phyloP scores from a whole-genome alignment of 2,113 vertebrate genomes.

The Xiphorhynchus elegans region DNA sequence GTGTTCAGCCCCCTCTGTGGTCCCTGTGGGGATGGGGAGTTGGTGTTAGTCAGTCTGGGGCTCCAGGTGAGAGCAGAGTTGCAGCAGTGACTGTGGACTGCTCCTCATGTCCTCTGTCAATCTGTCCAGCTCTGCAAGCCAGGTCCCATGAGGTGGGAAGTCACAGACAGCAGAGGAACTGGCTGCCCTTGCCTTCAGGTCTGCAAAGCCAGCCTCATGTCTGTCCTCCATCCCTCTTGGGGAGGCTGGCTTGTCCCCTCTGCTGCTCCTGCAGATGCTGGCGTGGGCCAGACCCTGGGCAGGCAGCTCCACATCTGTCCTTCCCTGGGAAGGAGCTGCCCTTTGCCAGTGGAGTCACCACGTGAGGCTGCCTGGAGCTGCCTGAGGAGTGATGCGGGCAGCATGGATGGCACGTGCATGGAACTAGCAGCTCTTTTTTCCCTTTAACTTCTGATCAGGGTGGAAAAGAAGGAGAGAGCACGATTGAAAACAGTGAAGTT shows the following conservation, averaged over 20 bases:
- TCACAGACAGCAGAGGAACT: neutral
- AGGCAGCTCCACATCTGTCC: neutral
- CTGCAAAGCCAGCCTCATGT: neutral
- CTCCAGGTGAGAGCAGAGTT: neutral
- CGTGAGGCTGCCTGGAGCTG: neutral
- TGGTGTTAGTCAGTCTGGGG: neutral
- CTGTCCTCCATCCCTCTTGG: neutral
- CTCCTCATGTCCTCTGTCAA: neutral
- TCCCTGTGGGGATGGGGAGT: neutral
- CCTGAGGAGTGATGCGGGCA: neutral
- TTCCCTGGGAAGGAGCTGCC: neutral
- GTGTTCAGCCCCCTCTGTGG: neutral
- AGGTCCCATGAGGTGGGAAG: neutral
- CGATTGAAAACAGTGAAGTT: constrained; percentile 99
- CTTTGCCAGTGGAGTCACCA: neutral
- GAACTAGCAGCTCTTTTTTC: constrained; percentile 14
- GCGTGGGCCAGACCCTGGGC: neutral
- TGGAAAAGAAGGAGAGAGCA: constrained; percentile 96
- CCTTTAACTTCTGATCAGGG: constrained; percentile 66
- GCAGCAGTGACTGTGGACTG: neutral
- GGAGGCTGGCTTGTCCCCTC: neutral
- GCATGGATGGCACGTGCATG: rapidly evolving
- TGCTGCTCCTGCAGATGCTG: neutral
- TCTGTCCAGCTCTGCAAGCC: neutral
- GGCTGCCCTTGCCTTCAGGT: neutral